Evolutionary conservation across 1,140 invertebrate species (phyloP).

Genomic region (Drosophila arawakana): DNA sequence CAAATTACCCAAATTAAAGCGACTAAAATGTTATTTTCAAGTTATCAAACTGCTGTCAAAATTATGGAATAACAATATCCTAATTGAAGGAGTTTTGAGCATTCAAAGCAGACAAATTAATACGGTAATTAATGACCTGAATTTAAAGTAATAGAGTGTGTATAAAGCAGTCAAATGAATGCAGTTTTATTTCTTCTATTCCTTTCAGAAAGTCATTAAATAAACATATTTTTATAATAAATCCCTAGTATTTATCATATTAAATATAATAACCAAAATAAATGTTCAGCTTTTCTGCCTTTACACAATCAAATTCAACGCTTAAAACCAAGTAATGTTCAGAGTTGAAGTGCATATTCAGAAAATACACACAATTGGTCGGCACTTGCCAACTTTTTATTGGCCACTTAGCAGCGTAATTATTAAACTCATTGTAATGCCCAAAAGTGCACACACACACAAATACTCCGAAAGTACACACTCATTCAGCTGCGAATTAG

Average conservation of each 20-base stretch:
- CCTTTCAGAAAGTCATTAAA: too few relatives aligned
- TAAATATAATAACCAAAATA: background rate
- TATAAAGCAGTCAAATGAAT: too few relatives aligned
- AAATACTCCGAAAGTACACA: background rate
- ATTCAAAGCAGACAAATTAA: too few relatives aligned
- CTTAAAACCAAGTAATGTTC: slow-evolving; percentile 2
- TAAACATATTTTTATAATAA: too few relatives aligned
- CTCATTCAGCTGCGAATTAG: background rate
- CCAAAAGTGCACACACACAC: slow-evolving; percentile 1
- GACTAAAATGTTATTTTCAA: background rate
- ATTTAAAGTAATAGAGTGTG: too few relatives aligned
- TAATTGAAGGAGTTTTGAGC: too few relatives aligned
- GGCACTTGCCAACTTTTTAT: slow-evolving; percentile 27
- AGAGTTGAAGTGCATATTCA: slow-evolving; percentile 10
- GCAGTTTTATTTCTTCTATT: too few relatives aligned
- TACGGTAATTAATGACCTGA: too few relatives aligned
- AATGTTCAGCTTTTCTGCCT: background rate
- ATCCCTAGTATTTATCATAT: too few relatives aligned
- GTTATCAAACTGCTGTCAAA: background rate
- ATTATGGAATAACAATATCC: background rate
- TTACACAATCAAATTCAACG: slow-evolving; percentile 6
- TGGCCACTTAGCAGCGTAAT: slow-evolving; percentile 11
- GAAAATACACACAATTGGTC: slow-evolving; percentile 13
- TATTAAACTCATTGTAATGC: slow-evolving; percentile 14
- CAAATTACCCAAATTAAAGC: slow-evolving; percentile 16